A percentile compares a stretch with the other conserved stretches of the same genome.
Conservation (phyloP, 1,140 invertebrate genomes). For the Scaptodrosophila lebanonensis region DNA sequence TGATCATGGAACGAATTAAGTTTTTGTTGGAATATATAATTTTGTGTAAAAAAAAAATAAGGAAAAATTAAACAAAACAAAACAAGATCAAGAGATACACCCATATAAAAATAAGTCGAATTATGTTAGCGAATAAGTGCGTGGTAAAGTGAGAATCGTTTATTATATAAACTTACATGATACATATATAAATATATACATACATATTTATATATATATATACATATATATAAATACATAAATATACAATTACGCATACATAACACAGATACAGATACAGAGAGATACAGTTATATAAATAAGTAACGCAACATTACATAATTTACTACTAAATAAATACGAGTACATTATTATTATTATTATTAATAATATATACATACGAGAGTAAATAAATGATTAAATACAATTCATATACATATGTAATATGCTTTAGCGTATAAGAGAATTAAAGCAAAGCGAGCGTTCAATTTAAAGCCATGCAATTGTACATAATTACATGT, state of each 20-base stretch:
- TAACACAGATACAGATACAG: constrained; percentile 34
- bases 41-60: constrained; percentile 19
- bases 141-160: constrained; percentile 53
- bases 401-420: constrained; percentile 43
- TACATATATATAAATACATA: constrained; percentile 35
- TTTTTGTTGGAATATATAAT: constrained; percentile 63
- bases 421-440: constrained; percentile 61
- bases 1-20: constrained; percentile 50
- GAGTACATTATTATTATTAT: too few species aligned
- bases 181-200: constrained; percentile 45
- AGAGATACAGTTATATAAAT: constrained; percentile 45
- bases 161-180: constrained; percentile 68
- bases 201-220: constrained; percentile 26
- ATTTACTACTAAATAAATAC: constrained; percentile 46
- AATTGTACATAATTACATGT: constrained; percentile 4
- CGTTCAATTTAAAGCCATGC: not conserved
- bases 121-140: constrained; percentile 14
- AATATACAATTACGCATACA: constrained; percentile 49
- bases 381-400: constrained; percentile 2
- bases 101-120: too few species aligned
- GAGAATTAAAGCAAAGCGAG: constrained; percentile 15
- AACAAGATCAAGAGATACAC: constrained; percentile 7
- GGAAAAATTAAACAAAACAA: constrained; percentile 38
- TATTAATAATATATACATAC: constrained; percentile 16
- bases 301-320: constrained; percentile 72